These are phyloP conservation scores for Drosophila paranaensis DNA, from an alignment of 2,888 invertebrate species.

Conservation along the genomic window DNA sequence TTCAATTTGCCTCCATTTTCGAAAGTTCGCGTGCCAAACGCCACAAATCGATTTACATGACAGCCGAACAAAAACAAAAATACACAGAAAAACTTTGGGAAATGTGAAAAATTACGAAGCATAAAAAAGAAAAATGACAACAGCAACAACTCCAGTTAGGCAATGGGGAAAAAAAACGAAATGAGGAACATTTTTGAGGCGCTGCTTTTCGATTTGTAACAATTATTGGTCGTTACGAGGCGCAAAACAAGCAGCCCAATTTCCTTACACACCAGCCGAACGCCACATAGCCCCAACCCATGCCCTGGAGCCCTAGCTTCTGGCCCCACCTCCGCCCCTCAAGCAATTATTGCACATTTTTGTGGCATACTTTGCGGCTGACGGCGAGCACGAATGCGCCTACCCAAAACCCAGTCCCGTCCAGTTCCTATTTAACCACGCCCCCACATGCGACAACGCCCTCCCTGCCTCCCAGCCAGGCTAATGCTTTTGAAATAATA, in stretches of 20 bases:
- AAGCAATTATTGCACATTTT: constrained; percentile 65
- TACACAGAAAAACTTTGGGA: constrained; percentile 24
- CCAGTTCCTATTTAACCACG: background rate
- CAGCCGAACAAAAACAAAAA: constrained; percentile 10
- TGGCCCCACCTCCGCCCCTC: background rate
- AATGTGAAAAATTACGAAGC: constrained; percentile 65
- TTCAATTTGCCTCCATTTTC: constrained; percentile 35
- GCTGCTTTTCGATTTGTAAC: constrained; percentile 67
- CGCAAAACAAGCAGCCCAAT: constrained; percentile 54
- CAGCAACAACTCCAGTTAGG: constrained; percentile 5
- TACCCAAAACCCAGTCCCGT: background rate
- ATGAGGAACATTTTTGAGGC: constrained; percentile 46
- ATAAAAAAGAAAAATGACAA: constrained; percentile 55
- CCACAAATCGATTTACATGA: constrained; percentile 68
- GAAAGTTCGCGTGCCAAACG: constrained; percentile 63
- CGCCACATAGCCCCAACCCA: background rate
- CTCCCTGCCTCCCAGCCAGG: constrained; percentile 3
- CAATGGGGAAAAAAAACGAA: constrained; percentile 1
- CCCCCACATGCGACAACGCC: background rate
- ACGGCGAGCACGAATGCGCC: constrained; percentile 45
- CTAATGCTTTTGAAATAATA: constrained; percentile 68
- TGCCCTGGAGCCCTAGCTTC: background rate
- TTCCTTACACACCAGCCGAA: constrained; percentile 29
- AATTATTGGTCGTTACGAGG: constrained; percentile 67
- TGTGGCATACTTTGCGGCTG: constrained; percentile 59